These are phyloP conservation scores for Malthinus seriepunctatus DNA, from an alignment of 2,888 invertebrate species.

Conservation along the genomic window DNA sequence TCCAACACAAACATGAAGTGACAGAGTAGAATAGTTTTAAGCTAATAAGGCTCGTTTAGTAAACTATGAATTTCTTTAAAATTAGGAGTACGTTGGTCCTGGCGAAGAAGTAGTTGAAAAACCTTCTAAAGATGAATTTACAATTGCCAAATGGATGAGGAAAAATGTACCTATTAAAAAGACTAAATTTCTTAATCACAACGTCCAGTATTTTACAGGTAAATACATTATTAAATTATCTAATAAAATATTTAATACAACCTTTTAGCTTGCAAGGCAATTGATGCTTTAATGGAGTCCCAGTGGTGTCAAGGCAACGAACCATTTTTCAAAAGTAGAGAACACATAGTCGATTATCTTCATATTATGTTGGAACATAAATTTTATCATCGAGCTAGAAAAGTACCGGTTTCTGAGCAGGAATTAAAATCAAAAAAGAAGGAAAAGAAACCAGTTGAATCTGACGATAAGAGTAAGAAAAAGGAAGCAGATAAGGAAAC, in stretches of 20 bases:
- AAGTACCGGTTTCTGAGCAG: slow-evolving; percentile 76
- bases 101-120: slow-evolving; percentile 66
- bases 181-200: slow-evolving; percentile 94
- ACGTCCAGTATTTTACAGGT: slow-evolving; percentile 97
- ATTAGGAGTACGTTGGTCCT: slow-evolving; percentile 54
- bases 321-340: slow-evolving; percentile 79
- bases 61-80: slow-evolving; percentile 34
- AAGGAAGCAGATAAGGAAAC: slow-evolving; percentile 53
- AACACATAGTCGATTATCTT: slow-evolving; percentile 78
- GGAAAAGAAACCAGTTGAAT: slow-evolving; percentile 54
- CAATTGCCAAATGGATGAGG: slow-evolving; percentile 91
- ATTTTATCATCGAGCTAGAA: slow-evolving; percentile 93
- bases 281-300: slow-evolving; percentile 89
- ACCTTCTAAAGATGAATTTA: slow-evolving; percentile 88
- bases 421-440: slow-evolving; percentile 65
- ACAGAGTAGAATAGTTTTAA: no score
- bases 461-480: slow-evolving; percentile 59
- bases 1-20: no score
- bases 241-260: neutral
- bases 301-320: slow-evolving; percentile 81
- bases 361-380: slow-evolving; percentile 89
- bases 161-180: slow-evolving; percentile 93
- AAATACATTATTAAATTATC: slow-evolving; percentile 35
- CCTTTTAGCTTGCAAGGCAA: slow-evolving; percentile 75
- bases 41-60: no score